phyloP scores from a whole-genome alignment of 1,140 invertebrate genomes.

The Mya arenaria region DNA sequence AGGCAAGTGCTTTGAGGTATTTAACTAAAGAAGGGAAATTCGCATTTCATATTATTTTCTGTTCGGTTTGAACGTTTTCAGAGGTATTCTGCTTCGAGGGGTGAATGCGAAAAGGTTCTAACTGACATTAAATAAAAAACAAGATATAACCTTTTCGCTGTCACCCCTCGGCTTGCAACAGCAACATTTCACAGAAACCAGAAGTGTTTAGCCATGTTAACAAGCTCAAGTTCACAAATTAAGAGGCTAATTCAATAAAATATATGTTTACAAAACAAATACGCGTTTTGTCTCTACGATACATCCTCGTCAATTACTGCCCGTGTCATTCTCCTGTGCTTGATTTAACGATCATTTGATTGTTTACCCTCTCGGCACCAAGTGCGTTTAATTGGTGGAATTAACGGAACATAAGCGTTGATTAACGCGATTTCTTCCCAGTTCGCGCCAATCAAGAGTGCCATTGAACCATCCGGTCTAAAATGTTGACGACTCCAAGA shows the following conservation, averaged over 20 bases:
- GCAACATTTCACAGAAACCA: too few relatives aligned
- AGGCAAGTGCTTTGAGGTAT: slow-evolving; percentile 6
- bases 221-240: too few relatives aligned
- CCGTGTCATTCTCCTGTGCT: background rate
- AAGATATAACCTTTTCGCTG: too few relatives aligned
- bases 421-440: too few relatives aligned
- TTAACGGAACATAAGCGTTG: background rate
- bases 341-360: background rate
- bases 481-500: too few relatives aligned
- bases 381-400: background rate
- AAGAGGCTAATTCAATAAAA: background rate
- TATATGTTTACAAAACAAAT: background rate
- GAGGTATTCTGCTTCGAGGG: too few relatives aligned
- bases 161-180: too few relatives aligned
- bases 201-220: too few relatives aligned
- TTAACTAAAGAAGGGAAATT: background rate
- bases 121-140: too few relatives aligned
- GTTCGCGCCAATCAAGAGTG: background rate
- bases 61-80: too few relatives aligned
- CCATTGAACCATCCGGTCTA: background rate
- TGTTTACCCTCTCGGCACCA: background rate
- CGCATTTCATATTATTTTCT: too few relatives aligned
- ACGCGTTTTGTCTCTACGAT: background rate
- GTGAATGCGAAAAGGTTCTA: too few relatives aligned
- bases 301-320: background rate